These are phyloP conservation scores for Drosophila ananassae DNA, from an alignment of 1,140 invertebrate genomes.

Conservation along the genomic window DNA sequence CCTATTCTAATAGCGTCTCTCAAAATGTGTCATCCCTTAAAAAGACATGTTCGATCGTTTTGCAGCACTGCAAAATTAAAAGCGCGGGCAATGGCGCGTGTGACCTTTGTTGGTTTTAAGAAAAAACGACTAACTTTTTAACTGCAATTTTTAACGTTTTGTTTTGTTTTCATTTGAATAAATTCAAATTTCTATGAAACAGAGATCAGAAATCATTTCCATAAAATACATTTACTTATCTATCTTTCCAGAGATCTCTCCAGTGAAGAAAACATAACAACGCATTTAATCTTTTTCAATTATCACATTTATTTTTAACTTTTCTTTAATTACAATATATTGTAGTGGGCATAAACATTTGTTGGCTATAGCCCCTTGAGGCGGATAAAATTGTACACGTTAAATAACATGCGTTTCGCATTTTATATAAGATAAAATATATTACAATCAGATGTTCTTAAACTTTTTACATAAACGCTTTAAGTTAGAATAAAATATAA, in stretches of 20 bases:
- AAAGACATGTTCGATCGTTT: not conserved
- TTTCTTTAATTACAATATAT: conserved; percentile 62
- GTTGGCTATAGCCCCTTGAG: conserved; percentile 27
- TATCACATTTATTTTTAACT: conserved; percentile 76
- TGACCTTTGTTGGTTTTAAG: no score
- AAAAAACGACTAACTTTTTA: not conserved
- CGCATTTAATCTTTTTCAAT: conserved; percentile 35
- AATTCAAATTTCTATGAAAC: not conserved
- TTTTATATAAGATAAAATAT: conserved; percentile 42
- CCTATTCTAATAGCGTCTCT: not conserved
- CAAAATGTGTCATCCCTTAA: not conserved
- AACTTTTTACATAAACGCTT: conserved; percentile 46
- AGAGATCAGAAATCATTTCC: no score
- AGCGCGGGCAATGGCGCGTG: no score
- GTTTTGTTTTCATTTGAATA: not conserved
- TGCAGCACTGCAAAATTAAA: no score
- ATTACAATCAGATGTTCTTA: conserved; percentile 36
- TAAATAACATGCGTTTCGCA: no score
- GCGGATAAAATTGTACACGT: conserved; percentile 28
- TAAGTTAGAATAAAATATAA: conserved; percentile 14
- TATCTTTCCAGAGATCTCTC: no score
- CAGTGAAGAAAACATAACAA: not conserved
- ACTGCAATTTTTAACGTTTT: not conserved
- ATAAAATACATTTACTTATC: not conserved
- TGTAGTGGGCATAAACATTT: conserved; percentile 47